Base-by-base conservation (phyloP, 2,797 vertebrate species). In the Toxotes lorentzi region DNA sequence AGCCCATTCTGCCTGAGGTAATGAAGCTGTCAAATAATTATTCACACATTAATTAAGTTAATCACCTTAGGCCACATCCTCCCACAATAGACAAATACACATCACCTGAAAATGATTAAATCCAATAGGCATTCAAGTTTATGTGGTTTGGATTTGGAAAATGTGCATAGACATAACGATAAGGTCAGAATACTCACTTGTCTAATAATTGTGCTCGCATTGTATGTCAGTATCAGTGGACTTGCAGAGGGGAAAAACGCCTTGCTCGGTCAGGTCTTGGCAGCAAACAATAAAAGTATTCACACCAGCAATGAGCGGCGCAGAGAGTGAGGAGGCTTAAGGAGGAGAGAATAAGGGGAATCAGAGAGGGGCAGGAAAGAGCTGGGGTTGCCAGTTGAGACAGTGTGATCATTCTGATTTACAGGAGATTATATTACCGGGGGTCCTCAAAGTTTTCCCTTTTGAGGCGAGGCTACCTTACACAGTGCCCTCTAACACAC, bases 211-310 rank as follows among this genome's bases (percentile, higher is more conserved):
- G 5, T 63, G 5, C 13, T 41, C n/a, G 34, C 7, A 14, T 66
- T 75, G 40, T 78, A 69, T 70, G 88, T 86, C 81, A 73, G 76
- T 76, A 78, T 82, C 60, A 72, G 57, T 78, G 75, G 63, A 72
- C 59, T 82, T 38, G 71, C 41, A 56, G 74, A 51, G 76, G 67
- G 38, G 76, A 84, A 65, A 73, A 69, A 76, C 43, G 50, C 64
- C 76, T 81, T 76, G 86, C 82, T 81, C 79, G 79, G 87, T 92
- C 84, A 85, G 83, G 65, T 67, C 85, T 86, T 93, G 92, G 93
- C 93, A 93, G 90, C 76, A 76, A 82, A 95, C 93, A 95, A 92
- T 94, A 88, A 90, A 87, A 89, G 89, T 84, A 93, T 95, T 95
- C 94, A 95, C 87, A 89, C 79, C 78, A 84, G 88, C 76, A 87